These are phyloP conservation scores for Lobophora halterata DNA, from an alignment of 2,888 invertebrate genomes.

Conservation along the genomic window DNA sequence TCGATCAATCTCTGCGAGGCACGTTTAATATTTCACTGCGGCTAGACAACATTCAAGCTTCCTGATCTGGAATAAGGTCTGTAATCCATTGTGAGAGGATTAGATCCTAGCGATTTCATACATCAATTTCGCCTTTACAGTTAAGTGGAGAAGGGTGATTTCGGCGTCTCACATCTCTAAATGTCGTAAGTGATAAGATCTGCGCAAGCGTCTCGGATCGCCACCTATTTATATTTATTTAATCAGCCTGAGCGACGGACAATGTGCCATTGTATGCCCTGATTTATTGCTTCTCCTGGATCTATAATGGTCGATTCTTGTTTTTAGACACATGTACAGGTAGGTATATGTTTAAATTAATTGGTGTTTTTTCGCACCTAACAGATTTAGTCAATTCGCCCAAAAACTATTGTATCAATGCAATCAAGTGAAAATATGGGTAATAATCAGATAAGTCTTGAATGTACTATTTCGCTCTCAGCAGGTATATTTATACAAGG, in stretches of 20 bases:
- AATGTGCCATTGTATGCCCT: slow-evolving; percentile 77
- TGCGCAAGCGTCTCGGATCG: slow-evolving; percentile 64
- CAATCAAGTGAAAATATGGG: no score
- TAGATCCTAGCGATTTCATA: slow-evolving; percentile 39
- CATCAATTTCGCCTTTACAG: slow-evolving; percentile 49
- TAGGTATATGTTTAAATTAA: slow-evolving; percentile 16
- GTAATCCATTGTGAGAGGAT: slow-evolving; percentile 31
- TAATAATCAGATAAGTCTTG: no score
- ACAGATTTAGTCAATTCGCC: no score
- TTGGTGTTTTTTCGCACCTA: slow-evolving; percentile 3
- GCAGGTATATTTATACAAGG: no score
- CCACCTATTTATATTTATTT: slow-evolving; percentile 77
- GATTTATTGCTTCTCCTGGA: slow-evolving; percentile 65
- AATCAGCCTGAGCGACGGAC: slow-evolving; percentile 77
- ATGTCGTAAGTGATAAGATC: slow-evolving; percentile 73
- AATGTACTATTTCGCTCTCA: no score
- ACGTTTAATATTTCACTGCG: slow-evolving; percentile 39
- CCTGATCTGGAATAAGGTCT: slow-evolving; percentile 41
- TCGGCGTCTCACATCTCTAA: slow-evolving; percentile 50
- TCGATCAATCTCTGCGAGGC: slow-evolving; percentile 44
- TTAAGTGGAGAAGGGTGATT: slow-evolving; percentile 49
- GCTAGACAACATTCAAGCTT: slow-evolving; percentile 38
- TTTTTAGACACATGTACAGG: slow-evolving; percentile 28
- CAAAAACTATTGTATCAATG: no score
- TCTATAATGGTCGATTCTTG: slow-evolving; percentile 44